A percentile compares a stretch with the other conserved stretches of the same genome.
phyloP scores from a whole-genome alignment of 2,797 vertebrate species.

The Labroides dimidiatus region DNA sequence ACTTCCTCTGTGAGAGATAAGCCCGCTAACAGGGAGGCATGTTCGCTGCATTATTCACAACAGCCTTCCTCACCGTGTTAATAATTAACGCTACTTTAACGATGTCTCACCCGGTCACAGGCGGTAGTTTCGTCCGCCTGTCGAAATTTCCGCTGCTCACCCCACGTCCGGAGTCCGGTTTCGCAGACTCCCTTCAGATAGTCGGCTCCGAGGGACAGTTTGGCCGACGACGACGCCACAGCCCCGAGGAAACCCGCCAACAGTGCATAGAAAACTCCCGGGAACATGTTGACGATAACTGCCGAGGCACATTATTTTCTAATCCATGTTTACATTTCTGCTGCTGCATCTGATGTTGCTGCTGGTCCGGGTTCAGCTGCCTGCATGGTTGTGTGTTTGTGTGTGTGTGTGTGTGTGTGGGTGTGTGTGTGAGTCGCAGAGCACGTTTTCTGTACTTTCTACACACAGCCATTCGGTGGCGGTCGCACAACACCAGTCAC shows the following conservation, averaged over 20 bases:
- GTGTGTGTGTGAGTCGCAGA: conserved; percentile 14
- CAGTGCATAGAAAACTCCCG: conserved; percentile 86
- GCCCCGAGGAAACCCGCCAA: conserved; percentile 91
- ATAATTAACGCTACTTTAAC: conserved; percentile 35
- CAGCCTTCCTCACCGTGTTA: conserved; percentile 7
- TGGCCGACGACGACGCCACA: conserved; percentile 90
- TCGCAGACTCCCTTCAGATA: conserved; percentile 86
- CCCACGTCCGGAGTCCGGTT: conserved; percentile 82
- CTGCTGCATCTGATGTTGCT: conserved; percentile 9
- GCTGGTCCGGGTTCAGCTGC: conserved; percentile 43
- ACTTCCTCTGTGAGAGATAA: conserved; percentile 48
- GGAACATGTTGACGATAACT: conserved; percentile 79
- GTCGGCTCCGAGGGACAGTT: conserved; percentile 89
- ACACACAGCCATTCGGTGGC: conserved; percentile 66
- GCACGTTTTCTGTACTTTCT: conserved; percentile 64
- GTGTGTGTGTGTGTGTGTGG: background rate
- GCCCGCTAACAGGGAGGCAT: conserved; percentile 15
- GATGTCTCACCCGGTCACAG: conserved; percentile 83
- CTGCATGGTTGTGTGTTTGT: conserved; percentile 25
- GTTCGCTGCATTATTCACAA: conserved; percentile 51
- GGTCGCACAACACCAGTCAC: conserved; percentile 52
- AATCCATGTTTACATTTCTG: conserved; percentile 66
- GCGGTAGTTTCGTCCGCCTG: conserved; percentile 80
- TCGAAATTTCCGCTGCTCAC: conserved; percentile 80
- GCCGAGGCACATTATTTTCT: conserved; percentile 61